Evolutionary conservation across 2,888 invertebrate genomes (phyloP).

Genomic region (Cryptocephalus primarius): DNA sequence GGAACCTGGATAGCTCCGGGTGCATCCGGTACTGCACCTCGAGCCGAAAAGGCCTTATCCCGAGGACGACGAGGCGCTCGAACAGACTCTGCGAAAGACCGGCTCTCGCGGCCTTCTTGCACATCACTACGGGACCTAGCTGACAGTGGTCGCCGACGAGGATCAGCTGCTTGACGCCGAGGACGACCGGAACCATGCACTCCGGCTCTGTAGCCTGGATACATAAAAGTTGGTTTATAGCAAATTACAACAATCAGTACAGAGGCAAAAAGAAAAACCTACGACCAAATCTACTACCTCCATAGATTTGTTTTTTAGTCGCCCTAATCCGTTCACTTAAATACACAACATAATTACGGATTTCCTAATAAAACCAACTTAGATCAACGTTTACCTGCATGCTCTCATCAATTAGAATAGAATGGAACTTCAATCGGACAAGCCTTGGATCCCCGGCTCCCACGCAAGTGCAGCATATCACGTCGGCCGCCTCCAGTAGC

Average conservation of each 20-base stretch:
- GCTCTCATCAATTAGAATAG: constrained; percentile 93
- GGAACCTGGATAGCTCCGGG: constrained; percentile 93
- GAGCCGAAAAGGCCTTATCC: constrained; percentile 91
- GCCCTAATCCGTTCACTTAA: no score
- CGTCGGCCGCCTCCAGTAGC: constrained; percentile 90
- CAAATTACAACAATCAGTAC: not conserved
- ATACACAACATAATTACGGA: no score
- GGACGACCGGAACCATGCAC: constrained; percentile 97
- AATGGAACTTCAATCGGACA: constrained; percentile 87
- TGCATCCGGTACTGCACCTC: constrained; percentile 99
- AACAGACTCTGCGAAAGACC: constrained; percentile 96
- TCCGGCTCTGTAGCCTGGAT: constrained; percentile 81
- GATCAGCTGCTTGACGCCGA: constrained; percentile 93
- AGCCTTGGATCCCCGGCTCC: constrained; percentile 95
- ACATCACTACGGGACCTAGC: constrained; percentile 98
- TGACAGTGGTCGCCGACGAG: constrained; percentile 99
- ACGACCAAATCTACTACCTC: not conserved
- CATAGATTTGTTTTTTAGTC: not conserved
- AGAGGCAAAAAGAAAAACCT: not conserved
- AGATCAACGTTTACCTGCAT: constrained; percentile 42
- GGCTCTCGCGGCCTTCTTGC: constrained; percentile 95
- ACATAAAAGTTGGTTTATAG: not conserved
- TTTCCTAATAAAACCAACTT: no score
- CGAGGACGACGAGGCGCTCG: constrained; percentile 92
- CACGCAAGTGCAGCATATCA: constrained; percentile 98